Evolutionary conservation across 2,888 invertebrate genomes (phyloP).

Genomic region (Lissonota sp.): DNA sequence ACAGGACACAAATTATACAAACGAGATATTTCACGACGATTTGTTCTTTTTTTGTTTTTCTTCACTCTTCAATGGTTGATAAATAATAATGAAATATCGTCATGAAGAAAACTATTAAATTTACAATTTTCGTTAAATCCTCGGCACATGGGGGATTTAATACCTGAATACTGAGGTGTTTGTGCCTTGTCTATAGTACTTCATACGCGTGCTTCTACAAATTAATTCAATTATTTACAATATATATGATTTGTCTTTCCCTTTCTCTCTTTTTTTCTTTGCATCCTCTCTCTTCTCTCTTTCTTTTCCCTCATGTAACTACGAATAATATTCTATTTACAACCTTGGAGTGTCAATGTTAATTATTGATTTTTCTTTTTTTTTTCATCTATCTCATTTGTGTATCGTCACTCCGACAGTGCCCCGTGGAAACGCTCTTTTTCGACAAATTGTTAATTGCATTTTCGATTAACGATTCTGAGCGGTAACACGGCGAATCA

Average conservation of each 20-base stretch:
- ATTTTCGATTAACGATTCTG: neutral
- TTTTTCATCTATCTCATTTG: conserved; percentile 37
- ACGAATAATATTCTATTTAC: conserved; percentile 55
- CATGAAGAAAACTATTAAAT: too few species aligned
- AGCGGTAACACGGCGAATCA: conserved; percentile 42
- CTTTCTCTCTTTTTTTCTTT: neutral
- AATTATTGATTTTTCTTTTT: conserved; percentile 17
- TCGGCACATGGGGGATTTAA: conserved; percentile 63
- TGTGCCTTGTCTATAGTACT: conserved; percentile 51
- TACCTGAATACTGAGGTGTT: conserved; percentile 52
- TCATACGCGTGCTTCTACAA: conserved; percentile 64
- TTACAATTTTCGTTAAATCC: conserved; percentile 61
- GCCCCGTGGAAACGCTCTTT: neutral
- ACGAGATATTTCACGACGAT: conserved; percentile 62
- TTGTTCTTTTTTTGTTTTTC: conserved; percentile 37
- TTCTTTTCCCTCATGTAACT: neutral
- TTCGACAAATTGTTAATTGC: conserved; percentile 6
- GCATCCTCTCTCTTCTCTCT: neutral
- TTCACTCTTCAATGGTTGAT: conserved; percentile 50
- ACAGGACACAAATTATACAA: conserved; percentile 64
- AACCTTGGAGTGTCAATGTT: conserved; percentile 56
- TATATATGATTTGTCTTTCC: conserved; percentile 37
- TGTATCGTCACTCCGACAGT: conserved; percentile 27
- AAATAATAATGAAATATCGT: conserved; percentile 58
- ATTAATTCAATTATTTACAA: conserved; percentile 65